A percentile compares a stretch with the other conserved stretches of the same genome.
These are phyloP conservation scores for Podiceps cristatus DNA, from an alignment of 2,113 vertebrate genomes.

Conservation along the genomic window DNA sequence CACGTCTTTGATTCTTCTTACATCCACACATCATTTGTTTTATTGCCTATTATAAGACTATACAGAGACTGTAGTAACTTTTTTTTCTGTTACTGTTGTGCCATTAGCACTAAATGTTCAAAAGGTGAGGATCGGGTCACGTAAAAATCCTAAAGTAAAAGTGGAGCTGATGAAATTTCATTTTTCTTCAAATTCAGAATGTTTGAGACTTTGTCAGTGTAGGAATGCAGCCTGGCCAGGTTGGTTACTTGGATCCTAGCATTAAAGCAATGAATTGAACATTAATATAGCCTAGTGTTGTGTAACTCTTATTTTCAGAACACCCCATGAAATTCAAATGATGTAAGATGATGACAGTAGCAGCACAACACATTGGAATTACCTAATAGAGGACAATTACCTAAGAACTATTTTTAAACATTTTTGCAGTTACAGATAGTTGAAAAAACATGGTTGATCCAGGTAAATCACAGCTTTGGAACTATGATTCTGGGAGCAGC, in stretches of 20 bases:
- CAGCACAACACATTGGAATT: neutral
- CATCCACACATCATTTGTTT: rapidly evolving
- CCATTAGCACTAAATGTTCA: neutral
- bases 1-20: neutral
- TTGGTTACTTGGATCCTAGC: neutral
- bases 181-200: neutral
- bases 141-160: neutral
- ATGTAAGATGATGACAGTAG: neutral
- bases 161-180: neutral
- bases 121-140: neutral
- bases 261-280: neutral
- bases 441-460: neutral
- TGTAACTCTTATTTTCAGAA: slow-evolving; percentile 28
- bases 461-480: neutral
- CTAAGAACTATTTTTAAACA: neutral
- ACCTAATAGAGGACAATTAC: neutral
- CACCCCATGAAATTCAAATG: slow-evolving; percentile 5
- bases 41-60: neutral
- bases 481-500: neutral
- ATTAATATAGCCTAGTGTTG: neutral
- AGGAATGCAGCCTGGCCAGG: neutral
- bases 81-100: neutral
- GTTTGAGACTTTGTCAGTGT: neutral
- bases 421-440: neutral
- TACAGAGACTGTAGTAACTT: neutral